Evolutionary conservation across 2,888 invertebrate species (phyloP), one percentile per base, ranked within the genome.

Genomic region (Synanthedon tipuliformis): DNA sequence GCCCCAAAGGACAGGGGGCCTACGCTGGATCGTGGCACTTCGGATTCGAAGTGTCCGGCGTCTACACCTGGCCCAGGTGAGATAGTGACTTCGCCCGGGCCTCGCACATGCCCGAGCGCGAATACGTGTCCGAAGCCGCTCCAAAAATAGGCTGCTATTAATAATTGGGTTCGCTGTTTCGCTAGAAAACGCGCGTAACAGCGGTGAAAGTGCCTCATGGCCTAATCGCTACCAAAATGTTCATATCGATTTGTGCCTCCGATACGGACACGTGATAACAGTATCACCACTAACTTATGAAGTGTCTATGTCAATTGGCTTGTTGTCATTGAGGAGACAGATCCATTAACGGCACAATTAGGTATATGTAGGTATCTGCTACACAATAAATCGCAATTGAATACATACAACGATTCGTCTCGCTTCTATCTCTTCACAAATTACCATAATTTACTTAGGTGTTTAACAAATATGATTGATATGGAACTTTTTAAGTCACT

Each of bases 21-120:
- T 99, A 98, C 88, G 95, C 98, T 61, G 99, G 99, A 64, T 97
- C 97, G 72, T 99, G 99, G 99, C 96, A 98, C 87, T 98, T 94
- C 85, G 99, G 99, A 67, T 99, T 99, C 89, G 99, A 99, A 90
- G 97, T 98, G 67, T 98, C 98, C 75, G 99, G 99, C 73, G 95
- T 97, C 81, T 97, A 97, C 90, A 96, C 95, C 84, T 97, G 97
- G 97, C 98, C 98, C 80, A 96, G 96, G 96, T 96, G 90, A 91
- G 90, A 84, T 75, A 79, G 82, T 79, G 84, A 80, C 86, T 83
- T 83, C 81, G 82, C 87, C 86, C 87, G 87, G 86, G 86, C 80
- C 79, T 81, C 84, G 83, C 81, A 84, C 80, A 83, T 84, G 83
- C 86, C 81, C 83, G 85, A 81, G 83, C 84, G 80, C 76, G 70